Conservation (phyloP, 2,888 invertebrate species). For the Balanococcus diminutus region DNA sequence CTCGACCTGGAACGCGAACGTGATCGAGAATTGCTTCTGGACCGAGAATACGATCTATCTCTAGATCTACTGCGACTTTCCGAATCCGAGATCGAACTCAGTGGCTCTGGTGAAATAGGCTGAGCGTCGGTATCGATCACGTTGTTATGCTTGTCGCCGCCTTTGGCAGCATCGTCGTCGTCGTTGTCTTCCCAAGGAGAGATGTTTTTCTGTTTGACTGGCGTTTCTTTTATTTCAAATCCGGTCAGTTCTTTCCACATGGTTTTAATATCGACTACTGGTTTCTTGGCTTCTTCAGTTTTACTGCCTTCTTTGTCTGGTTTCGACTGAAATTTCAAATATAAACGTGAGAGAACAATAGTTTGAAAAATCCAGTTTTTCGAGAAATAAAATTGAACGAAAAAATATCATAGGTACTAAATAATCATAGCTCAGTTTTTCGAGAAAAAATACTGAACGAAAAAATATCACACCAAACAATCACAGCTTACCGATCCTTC, state of each 20-base stretch:
- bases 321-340: not conserved
- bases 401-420: not conserved
- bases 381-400: not conserved
- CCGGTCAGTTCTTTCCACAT: constrained; percentile 59
- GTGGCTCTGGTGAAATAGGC: constrained; percentile 43
- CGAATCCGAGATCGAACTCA: constrained; percentile 49
- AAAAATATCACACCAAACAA: not conserved
- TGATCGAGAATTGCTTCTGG: constrained; percentile 42
- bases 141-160: not conserved
- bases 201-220: constrained; percentile 35
- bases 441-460: not conserved
- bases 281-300: constrained; percentile 54
- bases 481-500: not conserved
- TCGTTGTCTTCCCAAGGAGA: constrained; percentile 56
- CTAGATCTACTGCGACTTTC: constrained; percentile 20
- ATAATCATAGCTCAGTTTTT: not conserved
- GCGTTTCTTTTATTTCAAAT: constrained; percentile 59
- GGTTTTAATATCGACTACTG: constrained; percentile 59
- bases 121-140: constrained; percentile 37
- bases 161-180: constrained; percentile 21
- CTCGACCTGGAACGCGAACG: constrained; percentile 30
- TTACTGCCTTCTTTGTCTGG: constrained; percentile 29
- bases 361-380: not conserved
- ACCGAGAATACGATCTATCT: constrained; percentile 15
- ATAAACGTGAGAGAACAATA: not conserved